A percentile compares a stretch with the other conserved stretches of the same genome.
These are phyloP conservation scores for Tetragonula carbonaria DNA, from an alignment of 2,888 invertebrate species.

Conservation along the genomic window DNA sequence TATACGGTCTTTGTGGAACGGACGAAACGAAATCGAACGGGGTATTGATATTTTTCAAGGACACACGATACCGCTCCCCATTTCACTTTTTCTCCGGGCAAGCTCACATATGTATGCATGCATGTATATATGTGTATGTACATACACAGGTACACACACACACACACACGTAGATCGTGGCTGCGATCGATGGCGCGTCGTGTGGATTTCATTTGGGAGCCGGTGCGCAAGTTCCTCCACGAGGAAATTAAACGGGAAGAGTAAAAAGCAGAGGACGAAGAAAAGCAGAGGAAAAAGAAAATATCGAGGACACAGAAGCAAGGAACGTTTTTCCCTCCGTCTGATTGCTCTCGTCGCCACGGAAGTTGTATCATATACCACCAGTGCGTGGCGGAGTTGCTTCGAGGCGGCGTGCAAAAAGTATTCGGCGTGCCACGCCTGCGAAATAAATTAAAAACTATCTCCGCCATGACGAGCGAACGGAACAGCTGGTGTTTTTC, in stretches of 20 bases:
- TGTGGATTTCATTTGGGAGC: conserved; percentile 21
- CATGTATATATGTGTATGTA: too few relatives aligned
- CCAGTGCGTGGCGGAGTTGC: not conserved
- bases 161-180: not conserved
- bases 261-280: not conserved
- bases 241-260: conserved; percentile 8
- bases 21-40: not conserved
- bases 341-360: too few relatives aligned
- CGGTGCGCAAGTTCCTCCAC: not conserved
- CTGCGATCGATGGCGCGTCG: not conserved
- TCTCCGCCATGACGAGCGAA: not conserved
- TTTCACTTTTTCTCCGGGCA: not conserved
- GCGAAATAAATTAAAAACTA: conserved; percentile 30
- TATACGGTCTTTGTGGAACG: not conserved
- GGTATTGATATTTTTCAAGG: conserved; percentile 40
- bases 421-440: not conserved
- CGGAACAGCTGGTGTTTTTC: not conserved
- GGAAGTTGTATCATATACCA: not conserved
- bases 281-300: too few relatives aligned
- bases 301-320: not conserved
- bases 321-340: not conserved
- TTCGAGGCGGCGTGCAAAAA: not conserved
- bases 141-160: not conserved
- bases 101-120: too few relatives aligned
- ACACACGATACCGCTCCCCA: conserved; percentile 28